These are phyloP conservation scores for Choloepus didactylus DNA, from an alignment of 2,797 vertebrate species.

Conservation along the genomic window DNA sequence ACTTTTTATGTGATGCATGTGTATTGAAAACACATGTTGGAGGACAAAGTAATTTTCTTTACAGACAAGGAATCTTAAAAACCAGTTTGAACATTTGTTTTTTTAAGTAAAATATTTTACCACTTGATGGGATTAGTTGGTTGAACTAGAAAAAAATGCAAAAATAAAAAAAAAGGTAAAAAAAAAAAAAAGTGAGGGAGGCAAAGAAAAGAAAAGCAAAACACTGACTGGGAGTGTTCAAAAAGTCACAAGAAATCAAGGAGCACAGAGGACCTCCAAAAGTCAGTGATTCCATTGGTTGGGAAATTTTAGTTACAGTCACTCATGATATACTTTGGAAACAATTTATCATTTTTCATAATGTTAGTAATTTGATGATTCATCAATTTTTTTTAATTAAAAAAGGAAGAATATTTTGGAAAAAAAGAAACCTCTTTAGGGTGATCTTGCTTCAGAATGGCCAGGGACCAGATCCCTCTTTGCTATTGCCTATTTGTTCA, in stretches of 20 bases:
- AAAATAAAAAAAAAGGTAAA: constrained; percentile 17
- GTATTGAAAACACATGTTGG: constrained; percentile 80
- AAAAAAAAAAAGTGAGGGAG: not conserved
- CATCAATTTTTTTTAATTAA: constrained; percentile 60
- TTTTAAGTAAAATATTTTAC: constrained; percentile 53
- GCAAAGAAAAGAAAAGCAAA: constrained; percentile 66
- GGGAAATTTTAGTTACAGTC: constrained; percentile 57
- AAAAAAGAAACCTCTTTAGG: not conserved
- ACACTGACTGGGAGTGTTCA: not conserved
- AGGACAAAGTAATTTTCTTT: constrained; percentile 81
- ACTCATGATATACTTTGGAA: constrained; percentile 11
- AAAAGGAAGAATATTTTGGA: constrained; percentile 39
- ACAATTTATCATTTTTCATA: constrained; percentile 66
- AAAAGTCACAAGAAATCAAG: constrained; percentile 29
- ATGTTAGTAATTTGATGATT: constrained; percentile 79
- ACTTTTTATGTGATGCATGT: constrained; percentile 76
- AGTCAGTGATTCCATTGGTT: not conserved
- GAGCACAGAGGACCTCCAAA: not conserved
- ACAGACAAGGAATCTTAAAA: constrained; percentile 77
- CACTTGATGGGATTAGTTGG: constrained; percentile 57
- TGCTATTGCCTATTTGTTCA: constrained; percentile 33
- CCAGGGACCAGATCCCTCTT: not conserved
- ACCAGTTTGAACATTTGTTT: constrained; percentile 22
- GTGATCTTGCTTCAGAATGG: not conserved
- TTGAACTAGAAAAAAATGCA: constrained; percentile 51